A percentile compares a stretch with the other conserved stretches of the same genome.
These are phyloP conservation scores for Conchocele bisecta DNA, from an alignment of 2,888 invertebrate genomes.

Conservation along the genomic window DNA sequence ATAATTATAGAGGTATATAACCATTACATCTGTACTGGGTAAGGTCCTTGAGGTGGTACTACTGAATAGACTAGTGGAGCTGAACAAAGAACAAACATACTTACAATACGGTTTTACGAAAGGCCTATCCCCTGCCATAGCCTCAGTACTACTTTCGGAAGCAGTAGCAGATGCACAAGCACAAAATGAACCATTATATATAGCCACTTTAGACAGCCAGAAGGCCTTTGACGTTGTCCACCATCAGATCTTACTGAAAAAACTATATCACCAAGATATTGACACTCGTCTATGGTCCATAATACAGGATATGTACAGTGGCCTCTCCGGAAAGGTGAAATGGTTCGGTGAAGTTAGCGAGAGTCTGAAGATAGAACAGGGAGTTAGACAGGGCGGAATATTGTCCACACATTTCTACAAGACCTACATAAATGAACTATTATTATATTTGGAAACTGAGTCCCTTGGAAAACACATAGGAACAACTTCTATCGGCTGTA, in stretches of 20 bases:
- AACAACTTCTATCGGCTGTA: background rate
- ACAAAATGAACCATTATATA: background rate
- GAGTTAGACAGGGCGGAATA: constrained; percentile 14
- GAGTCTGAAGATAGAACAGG: background rate
- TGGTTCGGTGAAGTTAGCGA: background rate
- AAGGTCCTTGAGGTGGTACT: constrained; percentile 5
- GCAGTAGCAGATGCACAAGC: background rate
- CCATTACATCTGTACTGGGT: background rate
- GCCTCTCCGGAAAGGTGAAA: background rate
- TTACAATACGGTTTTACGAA: constrained; percentile 10
- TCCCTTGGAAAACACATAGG: background rate
- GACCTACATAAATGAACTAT: background rate
- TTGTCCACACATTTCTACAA: constrained; percentile 7
- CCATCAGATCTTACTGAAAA: constrained; percentile 1
- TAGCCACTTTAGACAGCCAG: constrained; percentile 3
- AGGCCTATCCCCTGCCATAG: constrained; percentile 5
- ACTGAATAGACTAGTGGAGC: background rate
- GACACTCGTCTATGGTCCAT: background rate
- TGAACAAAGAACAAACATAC: background rate
- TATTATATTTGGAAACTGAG: background rate
- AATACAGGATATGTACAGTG: background rate
- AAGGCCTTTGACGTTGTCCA: constrained; percentile 12
- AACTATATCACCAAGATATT: background rate
- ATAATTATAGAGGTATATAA: constrained; percentile 20
- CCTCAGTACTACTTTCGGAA: background rate